Percentiles rank a stretch among this genome's conserved stretches.
Evolutionary conservation across 2,113 vertebrate species (phyloP).

Genomic region (Leptobrachium ailaonicum): DNA sequence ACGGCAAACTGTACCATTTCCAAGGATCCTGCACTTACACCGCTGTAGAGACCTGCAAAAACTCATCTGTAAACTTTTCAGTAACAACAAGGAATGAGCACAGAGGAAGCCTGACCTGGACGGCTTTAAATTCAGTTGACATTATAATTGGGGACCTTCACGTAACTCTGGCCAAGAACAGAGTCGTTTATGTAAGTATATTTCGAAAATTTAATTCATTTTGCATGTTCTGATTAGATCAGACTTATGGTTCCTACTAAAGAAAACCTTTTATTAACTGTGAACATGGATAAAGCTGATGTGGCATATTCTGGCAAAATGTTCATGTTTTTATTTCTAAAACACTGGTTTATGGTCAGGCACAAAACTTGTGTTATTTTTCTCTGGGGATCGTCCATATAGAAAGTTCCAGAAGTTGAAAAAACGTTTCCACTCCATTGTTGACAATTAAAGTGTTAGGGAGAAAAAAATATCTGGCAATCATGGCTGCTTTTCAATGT

Average conservation of each 20-base stretch:
- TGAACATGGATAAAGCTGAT: too few species aligned
- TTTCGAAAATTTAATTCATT: too few species aligned
- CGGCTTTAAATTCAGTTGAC: slow-evolving; percentile 72
- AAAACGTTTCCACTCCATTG: too few species aligned
- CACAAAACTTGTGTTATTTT: neutral
- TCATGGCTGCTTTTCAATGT: too few species aligned
- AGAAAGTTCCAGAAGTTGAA: too few species aligned
- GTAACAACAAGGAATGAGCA: slow-evolving; percentile 67
- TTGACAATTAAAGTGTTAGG: too few species aligned
- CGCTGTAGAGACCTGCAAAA: slow-evolving; percentile 68
- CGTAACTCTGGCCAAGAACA: slow-evolving; percentile 64
- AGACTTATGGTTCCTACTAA: slow-evolving; percentile 65
- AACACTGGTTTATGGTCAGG: neutral
- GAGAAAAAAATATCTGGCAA: too few species aligned
- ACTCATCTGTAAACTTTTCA: slow-evolving; percentile 63
- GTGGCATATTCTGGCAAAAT: neutral
- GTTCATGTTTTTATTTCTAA: neutral
- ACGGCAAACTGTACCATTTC: slow-evolving; percentile 66
- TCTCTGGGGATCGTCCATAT: too few species aligned
- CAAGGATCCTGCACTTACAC: slow-evolving; percentile 75
- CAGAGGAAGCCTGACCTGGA: slow-evolving; percentile 59
- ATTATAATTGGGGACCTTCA: slow-evolving; percentile 65
- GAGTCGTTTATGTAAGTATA: slow-evolving; percentile 75
- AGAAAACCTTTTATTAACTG: slow-evolving; percentile 65
- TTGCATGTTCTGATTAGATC: slow-evolving; percentile 64